Evolutionary conservation across 2,888 invertebrate species (phyloP), one percentile per base, ranked within the genome.

Genomic region (Hyalella azteca): DNA sequence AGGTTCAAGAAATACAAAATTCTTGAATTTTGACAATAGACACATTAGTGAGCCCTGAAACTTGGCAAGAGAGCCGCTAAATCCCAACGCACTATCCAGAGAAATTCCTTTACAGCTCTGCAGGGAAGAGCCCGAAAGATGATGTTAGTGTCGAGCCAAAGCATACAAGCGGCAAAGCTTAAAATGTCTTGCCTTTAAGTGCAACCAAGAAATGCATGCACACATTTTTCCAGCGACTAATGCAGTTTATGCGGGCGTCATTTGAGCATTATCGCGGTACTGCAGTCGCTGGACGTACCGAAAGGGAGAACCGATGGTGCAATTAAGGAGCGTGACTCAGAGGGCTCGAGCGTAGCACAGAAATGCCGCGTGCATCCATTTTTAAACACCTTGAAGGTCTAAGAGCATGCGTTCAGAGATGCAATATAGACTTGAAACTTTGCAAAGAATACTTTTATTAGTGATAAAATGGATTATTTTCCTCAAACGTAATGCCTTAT

Each of bases 171-270:
- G 9, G 9, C 11, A 15, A 36, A 22, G 66, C 66, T 66, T 66
- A 66, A 7, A 66, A 36, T 36, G 7, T 66, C 36, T 66, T 66
- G 36, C 66, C 66, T 66, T 54, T 66, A 36, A 7, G 36, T 36
- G 66, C 66, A 66, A 29, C 36, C 66, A 36, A 66, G 66, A 7
- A 66, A 66, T 36, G 66, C 36, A 32, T 19, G 36, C 36, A 66
- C 66, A 66, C 32, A 66, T 66, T 66, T 29, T 36, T 3, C 36
- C 36, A 66, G 29, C 29, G 66, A 66, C 66, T 66, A 66, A 66
- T 66, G 66, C 66, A 66, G 29, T 66, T 66, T 66, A 66, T 66
- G 66, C 36, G 19, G 19, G 39, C 36, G 66, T 15, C 19, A 36
- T 66, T 66, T 66, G 19, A 66, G 66, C 66, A 66, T 66, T 66